phyloP scores from a whole-genome alignment of 2,113 vertebrate species.

The Clarias batrachus region DNA sequence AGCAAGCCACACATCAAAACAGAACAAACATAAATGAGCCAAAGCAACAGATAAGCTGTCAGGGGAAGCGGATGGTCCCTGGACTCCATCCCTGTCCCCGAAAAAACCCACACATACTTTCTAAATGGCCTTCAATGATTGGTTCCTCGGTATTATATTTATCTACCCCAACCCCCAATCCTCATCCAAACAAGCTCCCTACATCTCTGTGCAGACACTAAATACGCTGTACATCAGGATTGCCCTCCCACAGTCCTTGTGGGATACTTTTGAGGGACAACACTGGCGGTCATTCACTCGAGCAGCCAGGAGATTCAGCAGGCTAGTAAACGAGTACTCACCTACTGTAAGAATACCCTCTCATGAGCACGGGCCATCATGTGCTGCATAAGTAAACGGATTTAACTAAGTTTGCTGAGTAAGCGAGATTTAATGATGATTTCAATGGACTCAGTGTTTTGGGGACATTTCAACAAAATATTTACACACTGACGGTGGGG shows the following conservation, averaged over 20 bases:
- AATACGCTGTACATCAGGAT: constrained; percentile 38
- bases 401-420: constrained; percentile 35
- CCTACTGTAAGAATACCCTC: constrained; percentile 4
- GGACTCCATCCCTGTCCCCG: neutral
- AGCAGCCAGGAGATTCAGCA: neutral
- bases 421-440: constrained; percentile 29
- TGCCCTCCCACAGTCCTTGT: neutral
- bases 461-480: constrained; percentile 39
- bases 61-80: neutral
- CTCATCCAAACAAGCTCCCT: constrained; percentile 37
- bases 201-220: constrained; percentile 39
- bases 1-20: constrained; percentile 39
- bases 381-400: constrained; percentile 36
- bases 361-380: neutral
- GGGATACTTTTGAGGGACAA: constrained; percentile 19
- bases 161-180: constrained; percentile 29
- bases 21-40: constrained; percentile 38
- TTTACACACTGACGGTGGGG: constrained; percentile 42
- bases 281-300: constrained; percentile 26
- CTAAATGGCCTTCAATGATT: constrained; percentile 38
- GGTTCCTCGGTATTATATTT: constrained; percentile 25
- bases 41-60: constrained; percentile 28
- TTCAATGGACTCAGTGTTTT: constrained; percentile 41
- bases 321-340: neutral
- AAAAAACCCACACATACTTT: constrained; percentile 29